These are phyloP conservation scores for Sepioteuthis lessoniana DNA, from an alignment of 2,888 invertebrate genomes.

Conservation along the genomic window DNA sequence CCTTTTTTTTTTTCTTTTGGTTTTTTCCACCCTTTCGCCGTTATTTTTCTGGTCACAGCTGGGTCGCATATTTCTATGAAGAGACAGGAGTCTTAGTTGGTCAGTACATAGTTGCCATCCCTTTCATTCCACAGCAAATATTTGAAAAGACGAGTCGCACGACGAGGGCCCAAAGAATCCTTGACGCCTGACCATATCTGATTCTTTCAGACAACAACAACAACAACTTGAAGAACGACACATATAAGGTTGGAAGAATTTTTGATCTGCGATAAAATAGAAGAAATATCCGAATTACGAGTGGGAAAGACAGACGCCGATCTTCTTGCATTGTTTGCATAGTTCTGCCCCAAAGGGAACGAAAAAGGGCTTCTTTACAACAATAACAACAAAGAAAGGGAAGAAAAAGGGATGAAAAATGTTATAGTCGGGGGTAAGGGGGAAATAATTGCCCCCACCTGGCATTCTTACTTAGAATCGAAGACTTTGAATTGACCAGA, in stretches of 20 bases:
- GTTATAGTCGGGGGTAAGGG: neutral
- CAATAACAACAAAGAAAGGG: too few species aligned
- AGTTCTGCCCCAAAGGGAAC: neutral
- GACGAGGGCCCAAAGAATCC: neutral
- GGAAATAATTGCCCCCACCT: neutral
- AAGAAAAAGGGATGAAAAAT: neutral
- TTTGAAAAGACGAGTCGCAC: neutral
- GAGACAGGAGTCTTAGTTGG: neutral
- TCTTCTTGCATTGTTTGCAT: neutral
- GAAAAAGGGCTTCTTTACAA: neutral
- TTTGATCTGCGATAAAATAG: conserved; percentile 33
- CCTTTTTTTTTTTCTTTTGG: too few species aligned
- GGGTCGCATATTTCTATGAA: neutral
- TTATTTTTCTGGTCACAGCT: neutral
- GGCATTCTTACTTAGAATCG: neutral
- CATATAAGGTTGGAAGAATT: neutral
- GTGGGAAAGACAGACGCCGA: neutral
- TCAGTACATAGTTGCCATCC: neutral
- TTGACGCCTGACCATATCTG: neutral
- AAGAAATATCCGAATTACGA: neutral
- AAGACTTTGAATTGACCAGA: too few species aligned
- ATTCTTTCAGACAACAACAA: neutral
- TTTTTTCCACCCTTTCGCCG: neutral
- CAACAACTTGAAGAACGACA: neutral
- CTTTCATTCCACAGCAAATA: neutral